Evolutionary conservation across 2,113 vertebrate genomes (phyloP).

Genomic region (Pygoscelis adeliae): DNA sequence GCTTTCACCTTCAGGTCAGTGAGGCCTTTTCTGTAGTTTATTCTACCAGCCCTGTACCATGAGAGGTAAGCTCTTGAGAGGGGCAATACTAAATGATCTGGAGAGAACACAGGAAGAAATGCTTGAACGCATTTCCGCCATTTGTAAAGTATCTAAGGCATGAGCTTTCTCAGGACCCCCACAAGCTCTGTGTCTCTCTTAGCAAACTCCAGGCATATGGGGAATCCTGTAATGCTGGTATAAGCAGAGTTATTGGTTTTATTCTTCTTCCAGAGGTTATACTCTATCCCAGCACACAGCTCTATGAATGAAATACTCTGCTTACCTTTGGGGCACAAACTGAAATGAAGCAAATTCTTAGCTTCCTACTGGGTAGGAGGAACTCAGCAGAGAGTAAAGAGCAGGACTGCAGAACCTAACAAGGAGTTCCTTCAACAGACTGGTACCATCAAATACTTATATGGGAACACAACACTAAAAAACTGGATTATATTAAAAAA

Average conservation of each 20-base stretch:
- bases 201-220: not conserved
- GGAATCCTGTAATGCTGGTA: not conserved
- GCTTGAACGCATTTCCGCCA: not conserved
- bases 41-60: not conserved
- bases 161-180: not conserved
- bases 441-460: not conserved
- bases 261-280: not conserved
- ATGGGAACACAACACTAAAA: not conserved
- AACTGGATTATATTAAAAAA: not conserved
- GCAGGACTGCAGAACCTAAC: not conserved
- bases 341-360: not conserved
- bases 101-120: not conserved
- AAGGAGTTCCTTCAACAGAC: not conserved
- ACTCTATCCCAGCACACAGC: not conserved
- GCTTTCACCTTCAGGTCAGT: not conserved
- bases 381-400: not conserved
- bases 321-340: not conserved
- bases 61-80: not conserved
- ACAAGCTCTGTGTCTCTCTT: not conserved
- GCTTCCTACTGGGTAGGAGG: not conserved
- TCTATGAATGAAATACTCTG: not conserved
- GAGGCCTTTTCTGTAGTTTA: not conserved
- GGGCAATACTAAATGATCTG: not conserved
- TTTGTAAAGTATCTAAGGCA: not conserved
- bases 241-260: not conserved